A percentile compares a stretch with the other conserved stretches of the same genome.
Evolutionary conservation across 2,113 vertebrate genomes (phyloP).

Genomic region (Aegithalos caudatus): DNA sequence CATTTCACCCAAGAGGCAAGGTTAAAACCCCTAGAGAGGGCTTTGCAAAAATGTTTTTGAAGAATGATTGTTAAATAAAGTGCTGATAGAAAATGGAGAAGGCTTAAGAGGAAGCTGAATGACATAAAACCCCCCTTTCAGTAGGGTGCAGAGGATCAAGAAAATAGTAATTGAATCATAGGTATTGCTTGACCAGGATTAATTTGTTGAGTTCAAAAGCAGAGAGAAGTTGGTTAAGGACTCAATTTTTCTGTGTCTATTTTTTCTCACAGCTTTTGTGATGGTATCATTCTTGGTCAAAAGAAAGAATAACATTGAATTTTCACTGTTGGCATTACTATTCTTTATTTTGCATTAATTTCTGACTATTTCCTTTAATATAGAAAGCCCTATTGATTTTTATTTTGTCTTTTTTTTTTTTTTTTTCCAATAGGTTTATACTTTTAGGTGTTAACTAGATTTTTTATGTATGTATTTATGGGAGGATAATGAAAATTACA

Average conservation of each 20-base stretch:
- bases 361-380: background rate
- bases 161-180: conserved; percentile 48
- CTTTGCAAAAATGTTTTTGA: conserved; percentile 16
- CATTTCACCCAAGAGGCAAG: background rate
- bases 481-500: background rate
- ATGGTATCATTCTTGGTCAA: background rate
- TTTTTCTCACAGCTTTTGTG: background rate
- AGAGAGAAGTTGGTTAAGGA: background rate
- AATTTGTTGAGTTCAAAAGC: conserved; percentile 37
- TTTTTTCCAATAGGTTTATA: background rate
- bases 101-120: conserved; percentile 40
- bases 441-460: background rate
- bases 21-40: conserved; percentile 36
- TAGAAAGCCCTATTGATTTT: background rate
- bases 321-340: background rate
- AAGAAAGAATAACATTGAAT: background rate
- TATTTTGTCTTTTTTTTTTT: background rate
- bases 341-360: background rate
- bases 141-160: conserved; percentile 21
- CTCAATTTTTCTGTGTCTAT: background rate
- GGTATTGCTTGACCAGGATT: conserved; percentile 21
- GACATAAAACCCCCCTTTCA: background rate
- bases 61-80: conserved; percentile 45
- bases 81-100: conserved; percentile 20
- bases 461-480: background rate